Evolutionary conservation across 2,797 vertebrate species (phyloP).

Genomic region (Syngnathus rostellatus): DNA sequence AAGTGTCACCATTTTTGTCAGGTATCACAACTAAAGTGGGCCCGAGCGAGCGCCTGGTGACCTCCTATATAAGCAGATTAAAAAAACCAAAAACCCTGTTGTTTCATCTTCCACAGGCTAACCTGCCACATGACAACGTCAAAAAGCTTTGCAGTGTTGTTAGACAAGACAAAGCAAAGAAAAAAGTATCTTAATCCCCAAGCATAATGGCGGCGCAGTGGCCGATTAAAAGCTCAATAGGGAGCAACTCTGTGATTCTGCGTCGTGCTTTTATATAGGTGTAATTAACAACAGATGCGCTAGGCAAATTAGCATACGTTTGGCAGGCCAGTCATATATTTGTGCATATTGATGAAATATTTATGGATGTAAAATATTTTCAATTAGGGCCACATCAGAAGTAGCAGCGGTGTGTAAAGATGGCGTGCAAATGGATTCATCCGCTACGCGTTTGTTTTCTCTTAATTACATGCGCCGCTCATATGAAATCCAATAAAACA

Average conservation of each 20-base stretch:
- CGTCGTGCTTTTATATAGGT: slow-evolving; percentile 62
- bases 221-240: slow-evolving; percentile 38
- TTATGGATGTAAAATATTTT: slow-evolving; percentile 45
- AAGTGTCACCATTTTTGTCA: slow-evolving; percentile 6
- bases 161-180: slow-evolving; percentile 28
- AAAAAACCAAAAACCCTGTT: slow-evolving; percentile 7
- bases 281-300: slow-evolving; percentile 75
- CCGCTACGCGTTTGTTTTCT: neutral
- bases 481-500: neutral
- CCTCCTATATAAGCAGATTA: slow-evolving; percentile 13
- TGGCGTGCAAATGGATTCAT: slow-evolving; percentile 30
- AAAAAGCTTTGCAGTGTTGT: slow-evolving; percentile 25
- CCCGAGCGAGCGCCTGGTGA: slow-evolving; percentile 9
- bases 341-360: slow-evolving; percentile 64
- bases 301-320: slow-evolving; percentile 71
- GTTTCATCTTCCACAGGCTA: slow-evolving; percentile 21
- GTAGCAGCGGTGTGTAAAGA: slow-evolving; percentile 17
- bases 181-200: slow-evolving; percentile 44
- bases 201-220: slow-evolving; percentile 50
- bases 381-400: slow-evolving; percentile 30
- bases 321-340: slow-evolving; percentile 67
- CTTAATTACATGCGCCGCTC: neutral
- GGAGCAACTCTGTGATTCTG: slow-evolving; percentile 57
- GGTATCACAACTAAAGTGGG: slow-evolving; percentile 6
- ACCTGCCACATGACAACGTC: slow-evolving; percentile 28